These are phyloP conservation scores for Cyrtorhinus lividipennis DNA, from an alignment of 1,140 invertebrate species.

Conservation along the genomic window DNA sequence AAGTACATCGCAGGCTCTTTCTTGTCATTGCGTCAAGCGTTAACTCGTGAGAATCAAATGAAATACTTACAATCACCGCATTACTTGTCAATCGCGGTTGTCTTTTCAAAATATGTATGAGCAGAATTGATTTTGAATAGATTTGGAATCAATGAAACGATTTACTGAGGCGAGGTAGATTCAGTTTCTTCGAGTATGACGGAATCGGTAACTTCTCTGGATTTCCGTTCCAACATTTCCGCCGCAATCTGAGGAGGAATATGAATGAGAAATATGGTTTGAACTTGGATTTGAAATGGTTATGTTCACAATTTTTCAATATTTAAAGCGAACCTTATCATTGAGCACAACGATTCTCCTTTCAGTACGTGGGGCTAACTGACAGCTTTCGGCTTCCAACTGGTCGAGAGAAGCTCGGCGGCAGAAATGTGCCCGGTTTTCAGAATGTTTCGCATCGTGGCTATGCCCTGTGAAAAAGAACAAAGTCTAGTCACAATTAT, in stretches of 20 bases:
- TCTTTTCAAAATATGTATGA: too few species aligned
- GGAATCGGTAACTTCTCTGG: neutral
- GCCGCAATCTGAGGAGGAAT: neutral
- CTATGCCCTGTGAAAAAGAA: constrained; percentile 10
- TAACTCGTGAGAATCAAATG: too few species aligned
- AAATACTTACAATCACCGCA: too few species aligned
- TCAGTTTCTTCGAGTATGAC: neutral
- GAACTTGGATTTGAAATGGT: neutral
- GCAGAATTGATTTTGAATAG: too few species aligned
- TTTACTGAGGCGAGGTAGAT: neutral
- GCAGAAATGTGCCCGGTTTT: constrained; percentile 35
- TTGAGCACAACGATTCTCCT: constrained; percentile 58
- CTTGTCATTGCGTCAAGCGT: too few species aligned
- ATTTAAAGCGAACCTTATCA: constrained; percentile 27
- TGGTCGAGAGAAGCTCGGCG: constrained; percentile 59
- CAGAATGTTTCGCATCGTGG: constrained; percentile 19
- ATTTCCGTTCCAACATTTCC: neutral
- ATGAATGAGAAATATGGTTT: neutral
- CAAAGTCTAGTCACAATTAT: neutral
- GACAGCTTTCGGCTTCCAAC: constrained; percentile 57
- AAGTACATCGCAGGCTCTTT: too few species aligned
- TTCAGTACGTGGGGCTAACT: constrained; percentile 55
- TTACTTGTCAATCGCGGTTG: too few species aligned
- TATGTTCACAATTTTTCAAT: too few species aligned
- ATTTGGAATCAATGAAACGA: too few species aligned